Percentiles rank a stretch among this genome's conserved stretches.
Conservation (phyloP, 2,113 vertebrate species). For the Hemicordylus capensis region DNA sequence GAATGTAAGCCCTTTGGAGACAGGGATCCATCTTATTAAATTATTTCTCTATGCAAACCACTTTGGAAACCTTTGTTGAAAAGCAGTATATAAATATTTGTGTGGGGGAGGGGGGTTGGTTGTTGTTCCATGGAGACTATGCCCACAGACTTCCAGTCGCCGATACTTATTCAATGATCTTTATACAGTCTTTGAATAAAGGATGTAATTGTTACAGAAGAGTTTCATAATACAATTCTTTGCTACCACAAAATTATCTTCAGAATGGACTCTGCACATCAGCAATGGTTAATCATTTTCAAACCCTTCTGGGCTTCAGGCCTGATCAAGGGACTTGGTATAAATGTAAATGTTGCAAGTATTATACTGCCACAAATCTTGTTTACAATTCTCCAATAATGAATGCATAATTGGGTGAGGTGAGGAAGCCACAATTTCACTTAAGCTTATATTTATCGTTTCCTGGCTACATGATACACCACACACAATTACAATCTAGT, state of each 20-base stretch:
- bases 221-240: not conserved
- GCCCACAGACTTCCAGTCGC: not conserved
- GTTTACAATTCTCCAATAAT: constrained; percentile 59
- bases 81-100: too few species aligned
- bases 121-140: too few species aligned
- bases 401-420: constrained; percentile 36
- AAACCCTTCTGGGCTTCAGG: constrained; percentile 39
- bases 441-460: constrained; percentile 66
- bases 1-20: too few species aligned
- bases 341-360: constrained; percentile 36
- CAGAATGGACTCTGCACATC: not conserved
- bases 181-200: not conserved
- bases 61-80: too few species aligned
- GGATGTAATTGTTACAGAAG: not conserved
- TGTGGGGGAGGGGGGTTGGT: too few species aligned
- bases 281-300: constrained; percentile 33
- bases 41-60: too few species aligned
- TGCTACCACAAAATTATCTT: not conserved
- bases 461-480: constrained; percentile 41
- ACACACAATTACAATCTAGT: constrained; percentile 59
- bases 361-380: constrained; percentile 31
- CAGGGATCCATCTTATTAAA: too few species aligned
- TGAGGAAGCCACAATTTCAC: constrained; percentile 59
- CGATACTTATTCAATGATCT: not conserved
- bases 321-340: constrained; percentile 23